A percentile compares a stretch with the other conserved stretches of the same genome.
Evolutionary conservation across 2,113 vertebrate species (phyloP).

Genomic region (Vombatus ursinus): DNA sequence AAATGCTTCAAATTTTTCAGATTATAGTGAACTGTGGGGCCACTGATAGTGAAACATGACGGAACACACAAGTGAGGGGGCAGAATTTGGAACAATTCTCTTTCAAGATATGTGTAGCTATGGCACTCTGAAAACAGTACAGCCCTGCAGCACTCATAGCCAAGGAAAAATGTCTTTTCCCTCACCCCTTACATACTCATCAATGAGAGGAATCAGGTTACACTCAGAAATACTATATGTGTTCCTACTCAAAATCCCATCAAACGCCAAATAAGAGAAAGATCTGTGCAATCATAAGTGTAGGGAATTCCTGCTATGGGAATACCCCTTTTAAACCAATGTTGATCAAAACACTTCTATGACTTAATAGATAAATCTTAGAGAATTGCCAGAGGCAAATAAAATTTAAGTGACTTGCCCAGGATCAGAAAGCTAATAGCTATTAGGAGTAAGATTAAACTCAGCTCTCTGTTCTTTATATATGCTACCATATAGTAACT

Average conservation of each 20-base stretch:
- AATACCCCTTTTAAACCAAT: not conserved
- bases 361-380: not conserved
- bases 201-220: not conserved
- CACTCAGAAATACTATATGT: not conserved
- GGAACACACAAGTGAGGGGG: not conserved
- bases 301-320: not conserved
- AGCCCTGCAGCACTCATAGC: not conserved
- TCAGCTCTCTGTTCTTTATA: not conserved
- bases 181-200: not conserved
- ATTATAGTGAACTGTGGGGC: not conserved
- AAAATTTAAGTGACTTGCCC: not conserved
- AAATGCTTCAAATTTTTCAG: not conserved
- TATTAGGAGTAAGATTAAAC: not conserved
- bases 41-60: not conserved
- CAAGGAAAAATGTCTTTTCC: not conserved
- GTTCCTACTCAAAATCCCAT: not conserved
- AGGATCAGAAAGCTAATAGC: not conserved
- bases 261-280: not conserved
- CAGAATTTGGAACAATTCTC: not conserved
- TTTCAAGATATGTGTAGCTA: not conserved
- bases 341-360: not conserved
- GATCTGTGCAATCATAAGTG: not conserved
- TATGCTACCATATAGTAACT: not conserved
- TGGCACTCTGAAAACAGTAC: not conserved
- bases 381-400: not conserved